phyloP scores from a whole-genome alignment of 2,113 vertebrate species.

The Notothenia rossii region DNA sequence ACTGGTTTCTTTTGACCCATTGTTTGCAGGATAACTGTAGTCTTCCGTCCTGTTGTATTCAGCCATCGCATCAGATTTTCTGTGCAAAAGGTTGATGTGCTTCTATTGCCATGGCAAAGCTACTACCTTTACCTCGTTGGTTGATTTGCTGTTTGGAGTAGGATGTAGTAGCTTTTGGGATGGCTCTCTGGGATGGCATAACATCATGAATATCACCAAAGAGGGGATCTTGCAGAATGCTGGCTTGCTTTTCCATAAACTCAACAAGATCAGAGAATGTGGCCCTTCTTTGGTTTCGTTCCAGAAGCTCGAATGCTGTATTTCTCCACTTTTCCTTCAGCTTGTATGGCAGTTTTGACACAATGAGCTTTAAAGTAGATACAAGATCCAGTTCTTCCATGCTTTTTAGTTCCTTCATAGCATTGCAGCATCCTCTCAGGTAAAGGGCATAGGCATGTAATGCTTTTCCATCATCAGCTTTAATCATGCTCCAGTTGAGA shows the following conservation, averaged over 20 bases:
- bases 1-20: too few relatives aligned
- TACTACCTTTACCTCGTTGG: too few relatives aligned
- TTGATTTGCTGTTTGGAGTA: too few relatives aligned
- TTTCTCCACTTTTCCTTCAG: not conserved
- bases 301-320: not conserved
- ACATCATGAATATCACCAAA: not conserved
- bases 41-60: too few relatives aligned
- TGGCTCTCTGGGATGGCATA: too few relatives aligned
- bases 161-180: too few relatives aligned
- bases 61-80: too few relatives aligned
- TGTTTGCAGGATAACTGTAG: too few relatives aligned
- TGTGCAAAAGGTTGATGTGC: too few relatives aligned
- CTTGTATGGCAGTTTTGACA: constrained; percentile 10
- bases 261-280: not conserved
- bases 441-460: not conserved
- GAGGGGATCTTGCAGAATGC: not conserved
- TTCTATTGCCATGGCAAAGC: too few relatives aligned
- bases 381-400: not conserved
- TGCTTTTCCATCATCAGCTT: not conserved
- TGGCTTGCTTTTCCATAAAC: not conserved
- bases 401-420: not conserved
- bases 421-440: not conserved
- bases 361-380: not conserved
- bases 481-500: not conserved
- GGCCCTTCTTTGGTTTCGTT: not conserved